Conservation (phyloP, 2,797 vertebrate genomes). For the Limnodromus scolopaceus region DNA sequence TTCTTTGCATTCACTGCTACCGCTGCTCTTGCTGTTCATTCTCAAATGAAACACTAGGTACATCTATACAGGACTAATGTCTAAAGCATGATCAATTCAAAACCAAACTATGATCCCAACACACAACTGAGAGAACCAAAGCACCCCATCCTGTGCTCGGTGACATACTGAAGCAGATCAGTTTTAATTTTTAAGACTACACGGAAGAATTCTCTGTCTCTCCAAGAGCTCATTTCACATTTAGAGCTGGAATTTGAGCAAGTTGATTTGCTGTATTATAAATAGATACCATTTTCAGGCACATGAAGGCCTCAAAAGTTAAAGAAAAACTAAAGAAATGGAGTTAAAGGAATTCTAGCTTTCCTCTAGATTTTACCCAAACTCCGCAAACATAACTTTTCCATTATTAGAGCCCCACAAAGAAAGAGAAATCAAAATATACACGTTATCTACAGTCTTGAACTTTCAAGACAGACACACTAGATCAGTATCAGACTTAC, state of each 20-base stretch:
- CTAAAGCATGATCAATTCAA: neutral
- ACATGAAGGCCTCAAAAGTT: neutral
- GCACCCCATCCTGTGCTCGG: neutral
- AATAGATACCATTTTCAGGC: neutral
- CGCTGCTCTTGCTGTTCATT: neutral
- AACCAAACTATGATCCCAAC: neutral
- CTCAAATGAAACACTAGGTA: neutral
- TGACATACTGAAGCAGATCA: neutral
- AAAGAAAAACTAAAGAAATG: neutral
- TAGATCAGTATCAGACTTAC: neutral
- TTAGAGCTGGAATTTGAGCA: slow-evolving; percentile 13
- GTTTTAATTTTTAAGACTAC: neutral
- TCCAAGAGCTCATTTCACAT: neutral
- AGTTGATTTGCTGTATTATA: neutral
- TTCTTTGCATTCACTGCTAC: neutral
- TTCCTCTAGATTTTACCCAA: neutral
- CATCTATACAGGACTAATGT: neutral
- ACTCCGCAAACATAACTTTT: neutral
- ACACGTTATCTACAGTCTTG: neutral
- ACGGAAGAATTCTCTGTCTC: neutral
- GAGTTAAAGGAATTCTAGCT: neutral
- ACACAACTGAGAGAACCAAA: neutral
- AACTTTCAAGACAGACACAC: neutral
- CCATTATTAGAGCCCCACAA: neutral
- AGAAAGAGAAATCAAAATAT: neutral